These are phyloP conservation scores for Archilochus colubris DNA, from an alignment of 2,113 vertebrate genomes.

Conservation along the genomic window DNA sequence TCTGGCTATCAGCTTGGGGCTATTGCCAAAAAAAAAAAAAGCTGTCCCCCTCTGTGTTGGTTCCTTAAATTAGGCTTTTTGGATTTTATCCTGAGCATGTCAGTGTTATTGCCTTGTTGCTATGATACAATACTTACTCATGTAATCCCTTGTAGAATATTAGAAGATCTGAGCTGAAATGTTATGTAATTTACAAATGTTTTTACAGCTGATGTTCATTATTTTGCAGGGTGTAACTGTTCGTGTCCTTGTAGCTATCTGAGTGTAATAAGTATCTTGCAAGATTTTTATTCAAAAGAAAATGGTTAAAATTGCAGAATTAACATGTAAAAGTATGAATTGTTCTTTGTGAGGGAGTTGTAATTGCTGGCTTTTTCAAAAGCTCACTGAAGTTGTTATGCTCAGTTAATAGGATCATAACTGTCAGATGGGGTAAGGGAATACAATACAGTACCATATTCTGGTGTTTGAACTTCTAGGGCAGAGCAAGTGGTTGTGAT, in stretches of 20 bases:
- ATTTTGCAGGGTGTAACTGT: conserved; percentile 24
- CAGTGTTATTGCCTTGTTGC: conserved; percentile 75
- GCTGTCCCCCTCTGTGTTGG: background rate
- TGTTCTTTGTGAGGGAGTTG: background rate
- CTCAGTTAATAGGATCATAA: background rate
- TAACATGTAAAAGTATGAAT: background rate
- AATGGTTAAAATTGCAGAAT: background rate
- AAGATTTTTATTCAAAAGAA: background rate
- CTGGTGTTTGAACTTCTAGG: background rate
- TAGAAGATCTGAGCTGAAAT: conserved; percentile 58
- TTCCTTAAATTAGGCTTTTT: conserved; percentile 75
- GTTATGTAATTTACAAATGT: conserved; percentile 58
- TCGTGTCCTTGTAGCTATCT: background rate
- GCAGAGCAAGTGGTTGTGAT: background rate
- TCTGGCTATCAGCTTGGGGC: background rate
- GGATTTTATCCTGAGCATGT: conserved; percentile 68
- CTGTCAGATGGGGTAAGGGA: background rate
- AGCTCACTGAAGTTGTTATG: background rate
- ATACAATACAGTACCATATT: background rate
- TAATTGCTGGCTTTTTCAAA: background rate
- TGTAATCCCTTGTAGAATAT: conserved; percentile 61
- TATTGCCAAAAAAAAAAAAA: background rate
- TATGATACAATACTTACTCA: conserved; percentile 74
- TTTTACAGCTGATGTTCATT: conserved; percentile 56
- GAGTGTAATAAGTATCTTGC: background rate